Conservation (phyloP, 2,797 vertebrate species). For the Falco naumanni region DNA sequence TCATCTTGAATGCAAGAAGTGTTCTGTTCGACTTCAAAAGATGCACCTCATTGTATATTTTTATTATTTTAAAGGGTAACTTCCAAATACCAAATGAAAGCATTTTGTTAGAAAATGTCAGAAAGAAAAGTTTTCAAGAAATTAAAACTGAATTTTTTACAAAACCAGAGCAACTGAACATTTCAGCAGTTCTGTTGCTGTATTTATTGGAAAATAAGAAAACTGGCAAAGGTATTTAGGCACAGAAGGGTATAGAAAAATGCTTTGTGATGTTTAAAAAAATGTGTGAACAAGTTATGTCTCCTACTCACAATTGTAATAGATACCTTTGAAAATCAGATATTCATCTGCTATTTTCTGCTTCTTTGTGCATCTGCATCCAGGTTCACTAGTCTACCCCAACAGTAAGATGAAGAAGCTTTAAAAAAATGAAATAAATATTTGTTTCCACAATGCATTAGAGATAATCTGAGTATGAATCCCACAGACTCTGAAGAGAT, state of each 20-base stretch:
- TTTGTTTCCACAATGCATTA: neutral
- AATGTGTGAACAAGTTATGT: neutral
- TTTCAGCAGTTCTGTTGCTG: neutral
- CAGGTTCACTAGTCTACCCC: neutral
- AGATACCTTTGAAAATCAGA: neutral
- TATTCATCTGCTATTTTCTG: neutral
- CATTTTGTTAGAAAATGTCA: neutral
- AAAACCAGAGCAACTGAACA: neutral
- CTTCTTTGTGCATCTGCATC: neutral
- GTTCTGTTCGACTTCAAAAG: neutral
- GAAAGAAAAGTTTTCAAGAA: neutral
- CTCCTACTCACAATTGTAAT: neutral
- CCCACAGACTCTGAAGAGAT: neutral
- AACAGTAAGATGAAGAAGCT: neutral
- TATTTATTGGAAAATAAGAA: neutral
- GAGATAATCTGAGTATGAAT: neutral
- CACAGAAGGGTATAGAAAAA: neutral
- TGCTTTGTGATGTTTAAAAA: neutral
- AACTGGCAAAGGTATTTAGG: neutral
- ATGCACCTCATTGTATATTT: neutral
- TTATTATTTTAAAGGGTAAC: neutral
- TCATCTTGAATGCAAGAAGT: neutral
- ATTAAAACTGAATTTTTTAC: neutral
- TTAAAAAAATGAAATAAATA: neutral
- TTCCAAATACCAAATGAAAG: neutral